Evolutionary conservation across 2,888 invertebrate species (phyloP).

Genomic region (Biston stratarius): DNA sequence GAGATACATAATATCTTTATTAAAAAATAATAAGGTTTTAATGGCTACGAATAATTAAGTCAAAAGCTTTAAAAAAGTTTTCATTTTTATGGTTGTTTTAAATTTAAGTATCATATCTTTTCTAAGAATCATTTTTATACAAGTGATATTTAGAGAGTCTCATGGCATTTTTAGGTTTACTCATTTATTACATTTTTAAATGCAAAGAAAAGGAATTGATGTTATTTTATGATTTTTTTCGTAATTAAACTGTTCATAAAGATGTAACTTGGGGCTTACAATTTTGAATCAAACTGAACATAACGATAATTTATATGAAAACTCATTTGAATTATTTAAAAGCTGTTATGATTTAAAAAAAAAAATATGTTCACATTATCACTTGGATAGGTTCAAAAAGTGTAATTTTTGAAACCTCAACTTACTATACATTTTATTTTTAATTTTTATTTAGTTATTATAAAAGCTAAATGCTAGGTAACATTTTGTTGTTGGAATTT

Average conservation of each 20-base stretch:
- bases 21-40: background rate
- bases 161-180: slow-evolving; percentile 13
- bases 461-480: background rate
- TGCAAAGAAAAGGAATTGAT: slow-evolving; percentile 8
- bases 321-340: too few species aligned
- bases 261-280: too few species aligned
- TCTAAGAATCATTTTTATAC: background rate
- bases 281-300: too few species aligned
- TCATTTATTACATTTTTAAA: slow-evolving; percentile 23
- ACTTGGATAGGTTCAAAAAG: too few species aligned
- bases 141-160: slow-evolving; percentile 32
- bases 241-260: background rate
- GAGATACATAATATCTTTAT: background rate
- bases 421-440: background rate
- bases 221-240: background rate
- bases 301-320: too few species aligned
- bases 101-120: background rate
- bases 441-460: background rate
- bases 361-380: too few species aligned
- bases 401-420: too few species aligned
- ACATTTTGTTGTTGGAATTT: background rate
- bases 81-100: background rate
- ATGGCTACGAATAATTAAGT: background rate
- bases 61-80: background rate
- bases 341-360: too few species aligned